phyloP scores from a whole-genome alignment of 1,140 invertebrate species.

The Orius insidiosus region DNA sequence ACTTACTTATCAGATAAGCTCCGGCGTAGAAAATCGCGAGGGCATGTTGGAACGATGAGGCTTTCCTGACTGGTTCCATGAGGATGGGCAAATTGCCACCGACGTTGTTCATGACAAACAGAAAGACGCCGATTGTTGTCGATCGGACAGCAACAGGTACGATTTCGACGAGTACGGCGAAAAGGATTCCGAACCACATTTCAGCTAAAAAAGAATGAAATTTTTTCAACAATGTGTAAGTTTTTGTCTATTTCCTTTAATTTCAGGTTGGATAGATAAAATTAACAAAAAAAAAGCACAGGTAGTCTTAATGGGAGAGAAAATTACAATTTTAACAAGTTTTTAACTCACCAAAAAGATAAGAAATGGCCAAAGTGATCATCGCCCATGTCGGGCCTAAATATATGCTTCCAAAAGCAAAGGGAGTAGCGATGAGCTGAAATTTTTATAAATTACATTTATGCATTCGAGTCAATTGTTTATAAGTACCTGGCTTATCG shows the following conservation, averaged over 20 bases:
- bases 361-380: slow-evolving; percentile 65
- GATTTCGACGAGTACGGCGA: slow-evolving; percentile 74
- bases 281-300: too few species aligned
- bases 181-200: slow-evolving; percentile 85
- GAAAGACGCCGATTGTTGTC: slow-evolving; percentile 65
- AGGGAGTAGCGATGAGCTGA: slow-evolving; percentile 69
- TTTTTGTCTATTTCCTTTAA: too few species aligned
- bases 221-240: too few species aligned
- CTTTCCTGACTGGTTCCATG: slow-evolving; percentile 63
- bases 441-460: slow-evolving; percentile 19
- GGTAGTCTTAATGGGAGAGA: too few species aligned
- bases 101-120: slow-evolving; percentile 84
- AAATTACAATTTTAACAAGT: too few species aligned
- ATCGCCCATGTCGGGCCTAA: slow-evolving; percentile 68
- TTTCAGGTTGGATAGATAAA: too few species aligned
- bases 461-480: too few species aligned
- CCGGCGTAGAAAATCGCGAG: slow-evolving; percentile 76
- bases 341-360: slow-evolving; percentile 55
- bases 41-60: slow-evolving; percentile 61
- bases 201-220: too few species aligned
- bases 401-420: slow-evolving; percentile 74
- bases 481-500: slow-evolving; percentile 54
- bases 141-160: slow-evolving; percentile 62
- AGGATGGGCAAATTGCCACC: slow-evolving; percentile 81
- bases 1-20: slow-evolving; percentile 66